Evolutionary conservation across 1,140 invertebrate genomes (phyloP), one percentile per base, ranked within the genome.

Genomic region (Drosophila setifemur): DNA sequence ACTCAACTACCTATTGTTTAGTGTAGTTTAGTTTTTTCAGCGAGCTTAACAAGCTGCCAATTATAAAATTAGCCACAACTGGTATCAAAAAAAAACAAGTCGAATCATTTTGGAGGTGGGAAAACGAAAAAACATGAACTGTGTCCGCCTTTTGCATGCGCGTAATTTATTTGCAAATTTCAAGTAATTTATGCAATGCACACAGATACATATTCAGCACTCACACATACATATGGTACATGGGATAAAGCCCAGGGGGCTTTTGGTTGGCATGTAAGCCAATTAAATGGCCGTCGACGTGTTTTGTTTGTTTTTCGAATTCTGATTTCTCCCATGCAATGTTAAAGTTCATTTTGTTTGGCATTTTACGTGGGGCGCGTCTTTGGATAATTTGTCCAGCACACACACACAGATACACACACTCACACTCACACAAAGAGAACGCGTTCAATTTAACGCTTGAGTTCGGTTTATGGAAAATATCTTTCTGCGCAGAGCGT

Each of bases 141-240:
- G 47, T 18, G 52, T 48, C 14, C 49, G 54, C 75, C 55, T 63
- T 66, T 75, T 71, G 71, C 73, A 77, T 83, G 79, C 79, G 69
- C 58, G 63, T 83, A 83, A 83, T 83, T 83, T 85, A 85, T 83
- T 85, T 83, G 73, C 74, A 61, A 78, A 78, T 74, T 78, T 53
- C 50, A 57, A 66, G 64, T 74, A 78, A 85, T 85, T 74, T 85
- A 85, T 85, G 61, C 69, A 78, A 63, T 39, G 33, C 77, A 72
- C 73, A 77, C 73, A 14, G 11, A 60, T 6, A 8, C 57, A 31
- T 6, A 52, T 26, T 23, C 11, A 35, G n/a, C n/a, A n/a, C n/a
- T n/a, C n/a, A n/a, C n/a, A 57, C 12, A 44, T 52, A 14, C 23
- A 26, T 52, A 37, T 23, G 31, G 42, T 8, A 19, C 37, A 11